Evolutionary conservation across 2,888 invertebrate genomes (phyloP).

Genomic region (Eucriotettix oculatus): DNA sequence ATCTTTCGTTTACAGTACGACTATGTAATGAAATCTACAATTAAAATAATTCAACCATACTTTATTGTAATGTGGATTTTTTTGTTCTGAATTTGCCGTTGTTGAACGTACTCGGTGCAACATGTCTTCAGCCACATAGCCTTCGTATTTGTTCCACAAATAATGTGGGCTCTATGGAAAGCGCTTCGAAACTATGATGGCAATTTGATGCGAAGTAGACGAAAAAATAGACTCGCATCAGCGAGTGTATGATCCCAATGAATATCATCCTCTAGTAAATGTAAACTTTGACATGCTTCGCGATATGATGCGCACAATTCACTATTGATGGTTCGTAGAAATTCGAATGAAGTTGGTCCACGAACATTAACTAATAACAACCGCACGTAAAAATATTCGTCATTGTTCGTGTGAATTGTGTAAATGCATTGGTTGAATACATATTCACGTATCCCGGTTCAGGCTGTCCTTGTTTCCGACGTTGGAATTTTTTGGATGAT

Average conservation of each 20-base stretch:
- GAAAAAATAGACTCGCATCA: conserved; percentile 13
- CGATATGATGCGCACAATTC: conserved; percentile 8
- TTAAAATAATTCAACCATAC: no score
- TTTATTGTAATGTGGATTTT: no score
- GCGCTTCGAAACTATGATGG: conserved; percentile 16
- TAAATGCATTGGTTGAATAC: conserved; percentile 20
- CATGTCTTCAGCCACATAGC: background rate
- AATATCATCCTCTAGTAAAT: conserved; percentile 13
- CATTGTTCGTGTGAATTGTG: conserved; percentile 21
- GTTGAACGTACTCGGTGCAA: background rate
- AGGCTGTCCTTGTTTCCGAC: conserved; percentile 13
- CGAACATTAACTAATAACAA: conserved; percentile 12
- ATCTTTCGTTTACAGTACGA: no score
- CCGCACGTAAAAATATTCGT: no score
- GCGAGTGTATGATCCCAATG: conserved; percentile 15
- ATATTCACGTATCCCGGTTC: conserved; percentile 17
- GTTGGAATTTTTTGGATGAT: conserved; percentile 19
- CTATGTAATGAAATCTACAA: no score
- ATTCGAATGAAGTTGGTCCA: conserved; percentile 14
- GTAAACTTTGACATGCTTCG: conserved; percentile 7
- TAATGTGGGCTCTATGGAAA: conserved; percentile 18
- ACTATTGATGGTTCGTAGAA: conserved; percentile 11
- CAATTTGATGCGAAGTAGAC: conserved; percentile 12
- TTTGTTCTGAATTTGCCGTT: background rate
- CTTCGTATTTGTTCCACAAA: background rate